Conservation (phyloP, 2,113 vertebrate genomes). For the Indri indri region DNA sequence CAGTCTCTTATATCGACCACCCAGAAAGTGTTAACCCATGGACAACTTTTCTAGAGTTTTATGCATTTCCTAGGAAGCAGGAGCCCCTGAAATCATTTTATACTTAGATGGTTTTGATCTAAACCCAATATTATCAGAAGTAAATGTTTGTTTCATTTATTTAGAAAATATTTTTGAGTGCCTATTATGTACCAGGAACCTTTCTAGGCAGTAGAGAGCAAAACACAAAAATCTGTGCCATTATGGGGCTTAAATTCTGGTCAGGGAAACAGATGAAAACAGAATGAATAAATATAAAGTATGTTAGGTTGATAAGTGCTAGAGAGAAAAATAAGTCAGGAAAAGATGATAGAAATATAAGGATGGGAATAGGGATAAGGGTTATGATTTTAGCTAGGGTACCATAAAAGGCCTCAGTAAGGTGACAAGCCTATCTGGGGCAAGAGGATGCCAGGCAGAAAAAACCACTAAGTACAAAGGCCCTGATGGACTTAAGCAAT, state of each 20-base stretch:
- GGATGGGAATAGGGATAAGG: background rate
- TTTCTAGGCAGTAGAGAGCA: background rate
- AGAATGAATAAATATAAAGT: background rate
- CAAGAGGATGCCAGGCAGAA: background rate
- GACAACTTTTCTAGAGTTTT: background rate
- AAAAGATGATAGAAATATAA: background rate
- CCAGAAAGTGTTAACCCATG: background rate
- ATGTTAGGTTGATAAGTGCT: background rate
- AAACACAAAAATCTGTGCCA: background rate
- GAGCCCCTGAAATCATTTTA: background rate
- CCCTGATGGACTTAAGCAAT: background rate
- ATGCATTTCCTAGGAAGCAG: background rate
- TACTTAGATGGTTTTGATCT: background rate
- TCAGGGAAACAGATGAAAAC: background rate
- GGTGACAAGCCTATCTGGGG: background rate
- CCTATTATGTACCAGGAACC: background rate
- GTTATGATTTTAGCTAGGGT: background rate
- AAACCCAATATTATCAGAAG: background rate
- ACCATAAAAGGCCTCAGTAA: background rate
- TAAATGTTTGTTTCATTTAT: background rate
- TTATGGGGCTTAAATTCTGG: background rate
- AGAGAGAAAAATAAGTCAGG: background rate
- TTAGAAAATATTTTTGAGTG: slow-evolving; percentile 31
- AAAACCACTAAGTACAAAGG: background rate
- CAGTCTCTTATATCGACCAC: background rate